Base-by-base conservation (phyloP, 2,113 vertebrate genomes). In the Boulengerochromis microlepis region DNA sequence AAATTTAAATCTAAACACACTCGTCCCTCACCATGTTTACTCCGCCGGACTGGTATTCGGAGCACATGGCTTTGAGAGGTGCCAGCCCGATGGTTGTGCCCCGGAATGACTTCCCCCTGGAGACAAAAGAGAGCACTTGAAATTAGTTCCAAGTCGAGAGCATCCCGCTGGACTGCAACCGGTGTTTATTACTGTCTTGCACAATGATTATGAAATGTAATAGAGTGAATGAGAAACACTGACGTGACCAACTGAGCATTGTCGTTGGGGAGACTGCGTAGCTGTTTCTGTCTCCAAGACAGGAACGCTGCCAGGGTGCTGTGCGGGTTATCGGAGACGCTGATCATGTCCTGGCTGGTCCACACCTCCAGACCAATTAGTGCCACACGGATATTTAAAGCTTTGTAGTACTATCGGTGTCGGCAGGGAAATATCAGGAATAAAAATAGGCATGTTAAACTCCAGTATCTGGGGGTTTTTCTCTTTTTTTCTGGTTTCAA, bases 211-310 rank as follows among this genome's bases (percentile, higher is more conserved):
- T 53, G 56, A 52, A 52, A 78, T 31, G 45, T n/a, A 52, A 26
- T 33, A n/a, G 45, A 52, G 45, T 6, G 56, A 81, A 31, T n/a
- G 29, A 50, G 18, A 45, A 74, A 40, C 80, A 96, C 97, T 95
- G 87, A 99, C 98, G 98, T 99, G 95, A 99, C 96, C 31, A 99
- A 95, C n/a, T 99, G 99, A 80, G 98, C 98, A 2, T 99, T 99
- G 95, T 99, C 99, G 0, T 99, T 98, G 50, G 97, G 97, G 78
- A 97, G 97, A 54, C 81, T 56, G 42, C n/a, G 19, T 8, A 99
- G 96, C 82, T 98, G 96, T 92, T 97, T 99, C 88, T 97, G 96
- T 16, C 99, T 98, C 98, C 98, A 99, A 66, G 96, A 95, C 83
- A 99, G 96, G 93, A 99, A 99, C 1, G 97, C 96, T 69, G 97